Base-by-base conservation (phyloP, 2,888 invertebrate species). In the Lasioglossum villosulum region DNA sequence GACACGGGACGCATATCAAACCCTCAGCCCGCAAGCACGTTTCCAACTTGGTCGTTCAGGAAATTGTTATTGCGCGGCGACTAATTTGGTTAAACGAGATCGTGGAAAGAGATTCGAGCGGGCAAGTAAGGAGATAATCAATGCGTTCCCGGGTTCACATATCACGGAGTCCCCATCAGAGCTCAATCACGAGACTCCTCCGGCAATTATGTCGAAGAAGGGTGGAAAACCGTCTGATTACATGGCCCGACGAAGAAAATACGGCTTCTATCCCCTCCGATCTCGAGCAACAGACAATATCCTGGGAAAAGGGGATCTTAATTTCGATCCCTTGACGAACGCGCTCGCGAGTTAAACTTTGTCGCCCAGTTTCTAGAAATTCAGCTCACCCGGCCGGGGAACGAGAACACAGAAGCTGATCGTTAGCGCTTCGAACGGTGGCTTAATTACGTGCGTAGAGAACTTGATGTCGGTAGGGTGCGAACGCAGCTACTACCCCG, bases 401-500 rank as follows among this genome's bases (percentile, higher is more conserved):
- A 80, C 63, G 78, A 34, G 66, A 63, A 63, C 68, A 52, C 68
- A 80, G 80, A 71, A 75, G 74, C 77, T 80, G 84, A 88, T 85
- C 87, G 85, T 88, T 87, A 87, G 59, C 76, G 73, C 80, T 79
- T 78, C 84, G 77, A 81, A 73, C 86, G 79, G 71, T 80, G 72
- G 76, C 86, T 84, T 84, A 86, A 88, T 88, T 87, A 80, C 87
- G 80, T 84, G 88, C 88, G 88, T 88, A 77, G 45, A 75, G 82
- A 86, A 75, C 68, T 87, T 74, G 19, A 75, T 75, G 72, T 12
- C 52, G 75, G 37, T 10, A 0, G 39, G 37, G 75, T 59, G 77
- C 34, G 78, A 70, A 68, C 75, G 74, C 56, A 48, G 34, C 75
- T 75, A 63, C 68, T 78, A 81, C 75, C 66, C 72, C 27, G 2